Evolutionary conservation across 2,888 invertebrate species (phyloP).

Genomic region (Sinodicranocentrus sp.): DNA sequence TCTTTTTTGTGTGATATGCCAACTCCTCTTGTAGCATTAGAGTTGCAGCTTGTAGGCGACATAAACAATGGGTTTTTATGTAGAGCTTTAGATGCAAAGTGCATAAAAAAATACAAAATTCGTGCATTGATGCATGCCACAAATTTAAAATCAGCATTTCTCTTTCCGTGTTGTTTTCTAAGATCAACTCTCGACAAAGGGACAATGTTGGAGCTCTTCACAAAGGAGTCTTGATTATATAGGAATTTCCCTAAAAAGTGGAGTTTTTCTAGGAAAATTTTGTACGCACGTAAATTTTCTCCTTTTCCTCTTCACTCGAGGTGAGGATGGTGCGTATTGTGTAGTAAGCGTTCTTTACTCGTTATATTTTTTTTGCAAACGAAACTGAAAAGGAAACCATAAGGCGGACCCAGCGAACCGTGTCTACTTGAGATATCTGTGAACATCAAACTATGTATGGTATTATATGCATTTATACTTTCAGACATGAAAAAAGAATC

Average conservation of each 20-base stretch:
- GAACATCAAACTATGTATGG: slow-evolving; percentile 53
- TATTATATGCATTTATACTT: no score
- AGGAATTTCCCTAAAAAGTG: slow-evolving; percentile 57
- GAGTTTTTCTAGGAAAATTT: slow-evolving; percentile 24
- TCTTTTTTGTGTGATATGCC: no score
- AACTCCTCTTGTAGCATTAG: slow-evolving; percentile 14
- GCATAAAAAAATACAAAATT: slow-evolving; percentile 9
- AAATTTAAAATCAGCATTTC: slow-evolving; percentile 45
- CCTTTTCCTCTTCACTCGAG: slow-evolving; percentile 8
- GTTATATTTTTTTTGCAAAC: slow-evolving; percentile 39
- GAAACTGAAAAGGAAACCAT: slow-evolving; percentile 50
- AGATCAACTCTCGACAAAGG: no score
- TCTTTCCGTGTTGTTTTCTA: slow-evolving; percentile 21
- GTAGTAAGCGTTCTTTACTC: slow-evolving; percentile 12
- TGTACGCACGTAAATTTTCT: slow-evolving; percentile 30
- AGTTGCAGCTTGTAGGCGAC: no score
- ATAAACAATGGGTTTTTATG: no score
- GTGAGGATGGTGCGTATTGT: slow-evolving; percentile 1
- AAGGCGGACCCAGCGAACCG: slow-evolving; percentile 49
- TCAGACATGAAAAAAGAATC: neutral
- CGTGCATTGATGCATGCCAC: slow-evolving; percentile 33
- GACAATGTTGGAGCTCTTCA: neutral
- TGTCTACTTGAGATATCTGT: slow-evolving; percentile 43
- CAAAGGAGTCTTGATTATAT: neutral
- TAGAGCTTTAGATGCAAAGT: slow-evolving; percentile 2